Percentiles rank a stretch among this genome's conserved stretches.
phyloP scores from a whole-genome alignment of 2,113 vertebrate genomes.

The Carassius auratus region DNA sequence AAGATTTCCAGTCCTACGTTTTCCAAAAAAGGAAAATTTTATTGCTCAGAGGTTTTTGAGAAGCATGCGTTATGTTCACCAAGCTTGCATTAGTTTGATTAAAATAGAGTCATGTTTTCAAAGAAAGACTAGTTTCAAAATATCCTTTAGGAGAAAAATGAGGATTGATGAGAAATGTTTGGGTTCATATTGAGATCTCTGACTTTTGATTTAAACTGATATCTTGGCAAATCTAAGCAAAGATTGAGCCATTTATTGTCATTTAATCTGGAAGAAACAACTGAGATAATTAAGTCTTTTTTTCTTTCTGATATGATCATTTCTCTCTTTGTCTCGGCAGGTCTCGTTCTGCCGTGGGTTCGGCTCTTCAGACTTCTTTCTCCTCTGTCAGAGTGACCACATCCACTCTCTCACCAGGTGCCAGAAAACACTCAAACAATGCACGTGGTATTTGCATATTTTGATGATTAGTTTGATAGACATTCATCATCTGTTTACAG shows the following conservation, averaged over 20 bases:
- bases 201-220: background rate
- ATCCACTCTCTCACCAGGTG: slow-evolving; percentile 68
- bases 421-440: background rate
- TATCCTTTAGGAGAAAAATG: no score
- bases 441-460: background rate
- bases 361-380: slow-evolving; percentile 64
- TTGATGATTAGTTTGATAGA: background rate
- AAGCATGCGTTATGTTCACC: background rate
- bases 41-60: background rate
- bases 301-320: background rate
- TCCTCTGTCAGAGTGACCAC: slow-evolving; percentile 55
- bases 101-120: background rate
- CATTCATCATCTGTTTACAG: slow-evolving; percentile 25
- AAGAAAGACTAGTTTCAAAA: background rate
- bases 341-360: slow-evolving; percentile 73
- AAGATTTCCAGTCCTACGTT: background rate
- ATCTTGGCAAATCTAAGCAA: background rate
- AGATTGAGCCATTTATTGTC: background rate
- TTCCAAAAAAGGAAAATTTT: background rate
- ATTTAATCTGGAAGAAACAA: background rate
- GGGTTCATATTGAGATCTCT: no score
- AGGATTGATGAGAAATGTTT: no score
- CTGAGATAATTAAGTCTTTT: background rate
- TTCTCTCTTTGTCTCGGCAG: slow-evolving; percentile 59
- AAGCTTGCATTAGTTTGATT: background rate